Base-by-base conservation (phyloP, 2,797 vertebrate species). In the Leptoclinus maculatus region DNA sequence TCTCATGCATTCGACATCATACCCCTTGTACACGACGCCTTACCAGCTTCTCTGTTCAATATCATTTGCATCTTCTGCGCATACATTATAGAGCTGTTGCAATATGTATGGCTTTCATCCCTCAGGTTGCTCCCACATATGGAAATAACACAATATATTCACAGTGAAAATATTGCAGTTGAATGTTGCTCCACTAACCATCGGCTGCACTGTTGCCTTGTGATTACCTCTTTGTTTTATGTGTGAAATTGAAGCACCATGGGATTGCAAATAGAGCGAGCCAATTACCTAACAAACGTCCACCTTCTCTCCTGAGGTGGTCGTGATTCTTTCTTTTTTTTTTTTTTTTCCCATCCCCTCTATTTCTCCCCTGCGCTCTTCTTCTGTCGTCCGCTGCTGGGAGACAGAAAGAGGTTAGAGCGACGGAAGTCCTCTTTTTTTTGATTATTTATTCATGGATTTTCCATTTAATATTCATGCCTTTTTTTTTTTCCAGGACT, bases 401-500 rank as follows among this genome's bases (percentile, higher is more conserved):
- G 81, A 89, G 84, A 91, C 84, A 87, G 83, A 92, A 92, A 88
- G 86, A 88, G 85, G 91, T 89, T 90, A 91, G 69, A 78, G 82
- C 66, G 74, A 87, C 83, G 87, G 91, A 93, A 91, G 88, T 90
- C 89, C 86, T 92, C 86, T 92, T 93, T 94, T 49, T 9, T 95
- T 89, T 83, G 64, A 82, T 93, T 94, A 95, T 95, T 96, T 95
- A 96, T 95, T 95, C 94, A 95, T 95, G 91, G 91, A 78, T 90
- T 95, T 92, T 71, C 87, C 92, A 94, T 96, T 95, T 95, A 94
- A 95, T 95, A 96, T 95, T 95, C 94, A 96, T 95, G 92, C 87
- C 76, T 94, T 95, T 94, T 94, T 92, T 51, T 12, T 25, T 51
- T 23, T 25, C 51, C 94, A 92, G 93, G 91, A 91, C 93, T 93